Evolutionary conservation across 64 coral and sea anemone genomes (phyloP).

Genomic region (Platygyra sinensis): DNA sequence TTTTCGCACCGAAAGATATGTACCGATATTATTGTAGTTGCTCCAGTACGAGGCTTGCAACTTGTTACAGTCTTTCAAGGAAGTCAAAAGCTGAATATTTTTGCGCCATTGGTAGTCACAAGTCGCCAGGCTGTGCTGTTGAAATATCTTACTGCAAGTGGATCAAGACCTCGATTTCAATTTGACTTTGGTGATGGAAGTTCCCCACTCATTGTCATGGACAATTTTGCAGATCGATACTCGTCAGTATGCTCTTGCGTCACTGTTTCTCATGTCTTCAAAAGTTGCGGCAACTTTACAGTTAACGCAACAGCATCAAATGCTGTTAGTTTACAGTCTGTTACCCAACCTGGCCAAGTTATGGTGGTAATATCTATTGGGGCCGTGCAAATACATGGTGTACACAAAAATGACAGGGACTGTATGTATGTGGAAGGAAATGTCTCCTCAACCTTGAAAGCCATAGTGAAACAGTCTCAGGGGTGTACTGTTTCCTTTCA

Average conservation of each 20-base stretch:
- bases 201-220: neutral
- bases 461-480: neutral
- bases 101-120: neutral
- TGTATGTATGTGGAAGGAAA: constrained; percentile 11
- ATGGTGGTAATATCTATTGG: neutral
- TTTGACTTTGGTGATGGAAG: constrained; percentile 64
- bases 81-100: neutral
- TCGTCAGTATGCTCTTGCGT: constrained; percentile 17
- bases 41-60: constrained; percentile 58
- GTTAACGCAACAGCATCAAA: constrained; percentile 58
- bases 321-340: constrained; percentile 38
- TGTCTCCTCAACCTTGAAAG: neutral
- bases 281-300: constrained; percentile 55
- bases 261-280: constrained; percentile 31
- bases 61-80: constrained; percentile 23
- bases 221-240: too few species aligned
- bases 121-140: neutral
- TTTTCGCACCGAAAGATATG: constrained; percentile 44
- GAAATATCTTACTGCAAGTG: neutral
- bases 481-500: constrained; percentile 29
- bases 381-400: constrained; percentile 12
- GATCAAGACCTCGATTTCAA: constrained; percentile 67
- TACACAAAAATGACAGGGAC: neutral
- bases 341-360: neutral
- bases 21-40: constrained; percentile 20